These are phyloP conservation scores for Chelonus formosanus DNA, from an alignment of 2,888 invertebrate genomes.

Conservation along the genomic window DNA sequence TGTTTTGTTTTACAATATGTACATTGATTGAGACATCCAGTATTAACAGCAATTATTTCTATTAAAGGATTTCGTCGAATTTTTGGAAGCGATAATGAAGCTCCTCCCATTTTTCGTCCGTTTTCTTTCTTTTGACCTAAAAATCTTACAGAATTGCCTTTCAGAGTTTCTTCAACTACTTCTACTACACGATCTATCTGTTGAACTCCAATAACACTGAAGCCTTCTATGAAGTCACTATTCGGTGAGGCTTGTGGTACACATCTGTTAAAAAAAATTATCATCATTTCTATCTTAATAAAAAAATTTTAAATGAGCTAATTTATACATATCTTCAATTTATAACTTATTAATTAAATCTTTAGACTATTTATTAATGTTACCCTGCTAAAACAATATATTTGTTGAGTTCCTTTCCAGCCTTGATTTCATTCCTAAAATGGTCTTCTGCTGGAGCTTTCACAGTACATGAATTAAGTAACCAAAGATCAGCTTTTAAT, in stretches of 20 bases:
- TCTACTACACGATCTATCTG: conserved; percentile 98
- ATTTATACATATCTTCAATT: too few relatives aligned
- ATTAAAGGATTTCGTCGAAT: conserved; percentile 94
- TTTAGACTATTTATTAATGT: not conserved
- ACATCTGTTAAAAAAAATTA: conserved; percentile 67
- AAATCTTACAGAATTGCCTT: conserved; percentile 81
- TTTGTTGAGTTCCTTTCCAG: conserved; percentile 78
- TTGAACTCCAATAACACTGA: conserved; percentile 97
- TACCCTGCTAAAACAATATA: conserved; percentile 91
- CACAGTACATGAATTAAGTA: conserved; percentile 97
- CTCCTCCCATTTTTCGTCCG: conserved; percentile 86
- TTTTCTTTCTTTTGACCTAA: conserved; percentile 83
- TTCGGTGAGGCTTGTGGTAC: conserved; percentile 94
- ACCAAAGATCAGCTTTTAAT: conserved; percentile 87
- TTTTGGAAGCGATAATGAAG: conserved; percentile 88
- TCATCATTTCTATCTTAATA: not conserved
- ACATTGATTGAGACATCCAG: conserved; percentile 97
- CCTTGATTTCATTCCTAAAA: conserved; percentile 87
- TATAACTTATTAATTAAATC: not conserved
- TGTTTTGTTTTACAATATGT: conserved; percentile 99
- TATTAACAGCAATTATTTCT: conserved; percentile 96
- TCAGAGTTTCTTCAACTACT: conserved; percentile 96
- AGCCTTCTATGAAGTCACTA: conserved; percentile 74
- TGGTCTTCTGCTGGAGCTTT: conserved; percentile 98
- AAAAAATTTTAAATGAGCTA: conserved; percentile 4